phyloP scores from a whole-genome alignment of 2,888 invertebrate species.

The Leptopilina syphax region DNA sequence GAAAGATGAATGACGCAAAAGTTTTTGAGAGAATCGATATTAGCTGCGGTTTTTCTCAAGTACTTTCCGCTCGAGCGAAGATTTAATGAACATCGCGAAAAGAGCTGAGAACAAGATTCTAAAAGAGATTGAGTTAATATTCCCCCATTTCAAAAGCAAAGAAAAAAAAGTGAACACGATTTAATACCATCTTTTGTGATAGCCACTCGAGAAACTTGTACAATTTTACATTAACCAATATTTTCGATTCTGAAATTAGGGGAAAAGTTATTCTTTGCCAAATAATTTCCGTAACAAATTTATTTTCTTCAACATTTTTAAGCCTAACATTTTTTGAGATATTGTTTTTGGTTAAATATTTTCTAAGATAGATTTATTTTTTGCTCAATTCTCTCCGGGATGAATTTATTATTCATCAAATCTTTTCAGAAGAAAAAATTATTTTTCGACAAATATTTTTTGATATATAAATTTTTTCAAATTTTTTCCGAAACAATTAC shows the following conservation, averaged over 20 bases:
- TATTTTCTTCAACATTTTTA: neutral
- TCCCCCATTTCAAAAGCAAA: neutral
- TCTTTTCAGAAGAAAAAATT: no score
- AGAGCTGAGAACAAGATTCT: constrained; percentile 25
- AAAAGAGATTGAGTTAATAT: constrained; percentile 5
- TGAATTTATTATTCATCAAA: no score
- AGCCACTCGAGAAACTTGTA: neutral
- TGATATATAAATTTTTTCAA: no score
- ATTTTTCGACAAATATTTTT: no score
- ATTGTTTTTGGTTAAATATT: neutral
- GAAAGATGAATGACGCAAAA: constrained; percentile 33
- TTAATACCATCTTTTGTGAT: neutral
- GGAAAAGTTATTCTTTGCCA: neutral
- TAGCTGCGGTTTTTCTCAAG: constrained; percentile 31
- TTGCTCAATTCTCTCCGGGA: no score
- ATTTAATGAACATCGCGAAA: constrained; percentile 39
- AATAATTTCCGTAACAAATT: neutral
- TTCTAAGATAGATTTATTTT: no score
- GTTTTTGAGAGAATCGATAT: constrained; percentile 27
- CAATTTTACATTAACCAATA: neutral
- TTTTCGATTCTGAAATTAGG: neutral
- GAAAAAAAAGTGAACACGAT: neutral
- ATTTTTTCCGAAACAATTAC: no score
- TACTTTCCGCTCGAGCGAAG: constrained; percentile 25
- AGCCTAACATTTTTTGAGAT: no score